These are phyloP conservation scores for Atta colombica DNA, from an alignment of 1,140 invertebrate species.

Conservation along the genomic window DNA sequence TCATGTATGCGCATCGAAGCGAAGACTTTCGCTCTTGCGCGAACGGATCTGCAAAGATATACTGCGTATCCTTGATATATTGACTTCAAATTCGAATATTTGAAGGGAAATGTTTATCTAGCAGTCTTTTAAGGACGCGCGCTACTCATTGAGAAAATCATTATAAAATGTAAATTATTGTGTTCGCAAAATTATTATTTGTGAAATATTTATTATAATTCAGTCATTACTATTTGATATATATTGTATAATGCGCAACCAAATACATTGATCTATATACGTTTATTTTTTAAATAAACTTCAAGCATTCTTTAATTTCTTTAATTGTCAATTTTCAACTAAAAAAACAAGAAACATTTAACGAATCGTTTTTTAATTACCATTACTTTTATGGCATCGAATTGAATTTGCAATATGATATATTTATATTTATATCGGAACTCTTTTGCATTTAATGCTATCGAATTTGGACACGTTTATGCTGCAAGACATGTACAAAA, in stretches of 20 bases:
- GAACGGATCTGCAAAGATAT: slow-evolving; percentile 53
- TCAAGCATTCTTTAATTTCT: neutral
- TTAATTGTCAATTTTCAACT: neutral
- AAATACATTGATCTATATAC: too few relatives aligned
- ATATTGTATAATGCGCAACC: neutral
- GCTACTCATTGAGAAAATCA: neutral
- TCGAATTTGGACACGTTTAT: neutral
- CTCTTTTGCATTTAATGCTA: neutral
- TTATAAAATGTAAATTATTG: slow-evolving; percentile 20
- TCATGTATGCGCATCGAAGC: slow-evolving; percentile 58
- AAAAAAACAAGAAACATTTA: neutral
- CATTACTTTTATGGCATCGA: neutral
- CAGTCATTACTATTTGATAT: neutral
- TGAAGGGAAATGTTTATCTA: neutral
- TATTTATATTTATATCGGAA: neutral
- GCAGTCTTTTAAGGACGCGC: neutral
- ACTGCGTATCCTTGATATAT: neutral
- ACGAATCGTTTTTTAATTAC: neutral
- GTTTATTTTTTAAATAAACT: too few relatives aligned
- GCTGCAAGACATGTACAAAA: neutral
- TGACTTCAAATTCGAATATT: neutral
- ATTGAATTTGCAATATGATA: neutral
- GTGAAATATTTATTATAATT: neutral
- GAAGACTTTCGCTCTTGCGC: slow-evolving; percentile 74
- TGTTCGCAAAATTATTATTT: neutral